These are phyloP conservation scores for Eubasilissa regina DNA, from an alignment of 1,140 invertebrate species.

Conservation along the genomic window DNA sequence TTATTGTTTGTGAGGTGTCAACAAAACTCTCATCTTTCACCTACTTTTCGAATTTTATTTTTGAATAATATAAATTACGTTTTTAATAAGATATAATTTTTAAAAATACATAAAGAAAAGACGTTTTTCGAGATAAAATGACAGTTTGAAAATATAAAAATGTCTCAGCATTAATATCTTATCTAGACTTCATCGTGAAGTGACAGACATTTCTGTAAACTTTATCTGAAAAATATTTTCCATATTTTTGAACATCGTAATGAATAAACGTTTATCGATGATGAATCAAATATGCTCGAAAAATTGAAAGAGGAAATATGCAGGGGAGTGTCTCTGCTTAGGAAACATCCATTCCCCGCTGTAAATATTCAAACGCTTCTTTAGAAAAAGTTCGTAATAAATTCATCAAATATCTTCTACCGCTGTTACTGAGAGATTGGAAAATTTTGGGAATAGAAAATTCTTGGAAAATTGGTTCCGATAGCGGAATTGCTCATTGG, in stretches of 20 bases:
- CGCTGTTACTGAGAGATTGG: slow-evolving; percentile 30
- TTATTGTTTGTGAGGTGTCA: too few relatives aligned
- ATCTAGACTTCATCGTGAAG: neutral
- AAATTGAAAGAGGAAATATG: slow-evolving; percentile 32
- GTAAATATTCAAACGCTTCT: slow-evolving; percentile 22
- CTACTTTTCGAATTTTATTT: too few relatives aligned
- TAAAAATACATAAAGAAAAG: too few relatives aligned
- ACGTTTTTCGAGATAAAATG: too few relatives aligned
- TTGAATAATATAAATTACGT: too few relatives aligned
- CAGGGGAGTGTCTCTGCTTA: slow-evolving; percentile 4
- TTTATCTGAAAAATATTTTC: slow-evolving; percentile 15
- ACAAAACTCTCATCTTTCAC: too few relatives aligned
- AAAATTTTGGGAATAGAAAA: slow-evolving; percentile 17
- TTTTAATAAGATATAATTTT: too few relatives aligned
- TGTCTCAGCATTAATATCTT: too few relatives aligned
- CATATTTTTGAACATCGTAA: neutral
- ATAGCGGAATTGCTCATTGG: slow-evolving; percentile 37
- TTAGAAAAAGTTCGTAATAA: slow-evolving; percentile 24
- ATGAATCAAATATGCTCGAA: slow-evolving; percentile 25
- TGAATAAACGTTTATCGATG: slow-evolving; percentile 32
- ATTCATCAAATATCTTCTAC: slow-evolving; percentile 39
- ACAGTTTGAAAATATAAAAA: too few relatives aligned
- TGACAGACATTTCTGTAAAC: neutral
- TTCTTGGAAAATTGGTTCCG: slow-evolving; percentile 31
- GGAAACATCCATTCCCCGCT: slow-evolving; percentile 4